phyloP scores from a whole-genome alignment of 2,797 vertebrate species.

The Crax fasciolata region DNA sequence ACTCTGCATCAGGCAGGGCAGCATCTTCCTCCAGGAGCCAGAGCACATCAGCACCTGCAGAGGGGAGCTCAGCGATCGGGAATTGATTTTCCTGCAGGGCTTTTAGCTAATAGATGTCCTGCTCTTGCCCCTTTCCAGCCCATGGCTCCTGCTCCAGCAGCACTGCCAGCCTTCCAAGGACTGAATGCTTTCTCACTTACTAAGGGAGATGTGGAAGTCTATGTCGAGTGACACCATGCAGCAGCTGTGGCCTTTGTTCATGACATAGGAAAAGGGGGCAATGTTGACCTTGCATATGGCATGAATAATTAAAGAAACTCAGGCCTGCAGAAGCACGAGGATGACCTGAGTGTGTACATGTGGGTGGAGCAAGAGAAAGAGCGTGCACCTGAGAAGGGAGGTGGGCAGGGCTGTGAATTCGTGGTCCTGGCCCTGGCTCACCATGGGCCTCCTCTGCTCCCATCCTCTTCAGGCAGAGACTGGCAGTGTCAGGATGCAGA shows the following conservation, averaged over 20 bases:
- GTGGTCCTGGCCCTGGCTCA: neutral
- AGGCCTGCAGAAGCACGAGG: neutral
- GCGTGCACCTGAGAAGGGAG: neutral
- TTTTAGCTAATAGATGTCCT: neutral
- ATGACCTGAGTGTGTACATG: neutral
- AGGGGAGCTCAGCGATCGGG: neutral
- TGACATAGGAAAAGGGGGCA: neutral
- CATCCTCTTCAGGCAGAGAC: neutral
- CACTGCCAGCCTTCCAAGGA: neutral
- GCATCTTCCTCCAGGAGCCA: neutral
- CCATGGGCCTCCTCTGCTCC: fast-evolving
- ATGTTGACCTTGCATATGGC: neutral
- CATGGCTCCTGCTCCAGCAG: neutral
- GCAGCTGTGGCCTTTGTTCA: neutral
- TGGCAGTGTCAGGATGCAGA: neutral
- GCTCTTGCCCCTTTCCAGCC: neutral
- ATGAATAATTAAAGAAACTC: neutral
- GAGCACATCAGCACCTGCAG: neutral
- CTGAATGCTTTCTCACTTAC: neutral
- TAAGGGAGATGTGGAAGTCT: neutral
- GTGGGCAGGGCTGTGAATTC: neutral
- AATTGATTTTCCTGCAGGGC: constrained; percentile 21
- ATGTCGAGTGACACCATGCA: neutral
- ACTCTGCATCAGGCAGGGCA: neutral
- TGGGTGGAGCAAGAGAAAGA: neutral